Conservation (phyloP, 2,888 invertebrate species). For the Drosophila robusta region DNA sequence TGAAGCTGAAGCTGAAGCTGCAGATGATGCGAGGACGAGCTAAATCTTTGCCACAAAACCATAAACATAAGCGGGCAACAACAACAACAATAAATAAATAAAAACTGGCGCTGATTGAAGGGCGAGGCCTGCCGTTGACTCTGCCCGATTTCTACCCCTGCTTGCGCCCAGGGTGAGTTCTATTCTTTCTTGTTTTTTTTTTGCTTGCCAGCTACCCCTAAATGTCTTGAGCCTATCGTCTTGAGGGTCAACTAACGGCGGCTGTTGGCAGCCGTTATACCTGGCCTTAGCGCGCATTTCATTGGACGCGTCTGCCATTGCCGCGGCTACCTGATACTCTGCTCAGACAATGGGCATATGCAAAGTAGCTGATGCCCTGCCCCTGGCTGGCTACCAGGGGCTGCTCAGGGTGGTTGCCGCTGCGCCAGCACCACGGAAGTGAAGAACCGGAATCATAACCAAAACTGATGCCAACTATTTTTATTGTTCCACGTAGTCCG, state of each 20-base stretch:
- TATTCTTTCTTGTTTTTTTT: constrained; percentile 12
- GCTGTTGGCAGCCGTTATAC: constrained; percentile 44
- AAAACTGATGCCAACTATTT: constrained; percentile 1
- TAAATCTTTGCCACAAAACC: constrained; percentile 27
- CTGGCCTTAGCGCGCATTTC: constrained; percentile 45
- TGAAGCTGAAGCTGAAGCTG: constrained; percentile 13
- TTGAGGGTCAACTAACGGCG: constrained; percentile 42
- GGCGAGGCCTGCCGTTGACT: constrained; percentile 15
- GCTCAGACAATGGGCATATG: constrained; percentile 22
- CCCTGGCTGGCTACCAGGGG: background rate
- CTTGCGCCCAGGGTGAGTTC: constrained; percentile 46
- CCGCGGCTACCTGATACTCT: constrained; percentile 35
- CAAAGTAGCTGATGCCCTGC: constrained; percentile 39
- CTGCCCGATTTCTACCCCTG: background rate
- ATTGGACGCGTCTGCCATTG: constrained; percentile 49
- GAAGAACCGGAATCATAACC: constrained; percentile 54
- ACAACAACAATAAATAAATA: background rate
- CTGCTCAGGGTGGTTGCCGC: constrained; percentile 37
- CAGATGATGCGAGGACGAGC: too few species aligned
- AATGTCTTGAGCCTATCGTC: constrained; percentile 53
- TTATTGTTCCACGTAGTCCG: constrained; percentile 36
- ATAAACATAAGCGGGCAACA: constrained; percentile 57
- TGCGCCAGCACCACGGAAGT: constrained; percentile 59
- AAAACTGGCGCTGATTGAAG: background rate
- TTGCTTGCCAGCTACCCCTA: constrained; percentile 38